Evolutionary conservation across 2,888 invertebrate genomes (phyloP).

Genomic region (Anticlea derivata): DNA sequence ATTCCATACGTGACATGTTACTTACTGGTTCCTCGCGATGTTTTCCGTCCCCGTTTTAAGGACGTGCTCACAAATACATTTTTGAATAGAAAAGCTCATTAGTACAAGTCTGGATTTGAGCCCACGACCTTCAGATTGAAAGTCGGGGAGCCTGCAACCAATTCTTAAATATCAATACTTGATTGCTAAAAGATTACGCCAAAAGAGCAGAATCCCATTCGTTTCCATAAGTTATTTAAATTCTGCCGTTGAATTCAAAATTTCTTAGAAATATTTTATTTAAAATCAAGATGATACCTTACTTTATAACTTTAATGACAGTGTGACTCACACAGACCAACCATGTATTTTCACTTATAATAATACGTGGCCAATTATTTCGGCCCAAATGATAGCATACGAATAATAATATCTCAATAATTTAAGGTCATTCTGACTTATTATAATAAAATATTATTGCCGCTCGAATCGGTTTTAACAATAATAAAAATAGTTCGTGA

Average conservation of each 20-base stretch:
- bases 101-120: too few species aligned
- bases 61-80: too few species aligned
- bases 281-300: conserved; percentile 36
- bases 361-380: conserved; percentile 64
- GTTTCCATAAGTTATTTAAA: conserved; percentile 24
- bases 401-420: conserved; percentile 66
- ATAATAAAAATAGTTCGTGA: conserved; percentile 34
- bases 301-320: conserved; percentile 64
- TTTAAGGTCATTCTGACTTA: conserved; percentile 53
- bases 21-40: too few species aligned
- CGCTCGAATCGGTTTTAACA: conserved; percentile 35
- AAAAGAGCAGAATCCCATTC: conserved; percentile 14
- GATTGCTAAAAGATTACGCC: conserved; percentile 10
- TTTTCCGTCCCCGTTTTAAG: too few species aligned
- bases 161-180: too few species aligned
- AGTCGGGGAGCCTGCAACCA: too few species aligned
- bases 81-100: too few species aligned
- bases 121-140: too few species aligned
- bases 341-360: conserved; percentile 56
- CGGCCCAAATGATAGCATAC: conserved; percentile 65
- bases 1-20: too few species aligned
- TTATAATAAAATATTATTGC: conserved; percentile 52
- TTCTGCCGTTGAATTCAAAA: conserved; percentile 10
- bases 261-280: conserved; percentile 34
- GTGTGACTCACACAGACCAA: conserved; percentile 56